Evolutionary conservation across 1,140 invertebrate genomes (phyloP).

Genomic region (Eulimnadia texana): DNA sequence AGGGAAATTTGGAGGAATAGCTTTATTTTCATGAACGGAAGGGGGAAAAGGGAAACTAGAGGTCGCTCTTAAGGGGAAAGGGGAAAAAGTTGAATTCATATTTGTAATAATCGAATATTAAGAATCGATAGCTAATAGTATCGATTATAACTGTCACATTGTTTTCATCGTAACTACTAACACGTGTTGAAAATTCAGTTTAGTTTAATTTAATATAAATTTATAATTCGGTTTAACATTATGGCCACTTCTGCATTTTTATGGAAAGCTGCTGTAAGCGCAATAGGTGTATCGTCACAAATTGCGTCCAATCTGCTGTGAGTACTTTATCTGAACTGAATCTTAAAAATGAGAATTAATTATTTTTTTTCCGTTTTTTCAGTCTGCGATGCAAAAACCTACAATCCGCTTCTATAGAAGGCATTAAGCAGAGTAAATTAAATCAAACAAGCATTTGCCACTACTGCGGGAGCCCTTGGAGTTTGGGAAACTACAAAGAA

Average conservation of each 20-base stretch:
- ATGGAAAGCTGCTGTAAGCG: conserved; percentile 8
- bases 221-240: background rate
- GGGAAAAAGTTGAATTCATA: too few species aligned
- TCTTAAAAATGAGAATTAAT: background rate
- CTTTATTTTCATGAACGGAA: too few species aligned
- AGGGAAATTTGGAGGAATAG: too few species aligned
- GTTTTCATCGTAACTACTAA: background rate
- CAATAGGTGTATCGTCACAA: background rate
- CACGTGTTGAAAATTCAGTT: background rate
- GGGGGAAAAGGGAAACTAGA: too few species aligned
- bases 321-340: background rate
- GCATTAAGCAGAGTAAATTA: background rate
- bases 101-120: too few species aligned
- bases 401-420: background rate
- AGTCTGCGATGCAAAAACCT: conserved; percentile 1
- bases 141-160: too few species aligned
- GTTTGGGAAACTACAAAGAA: conserved; percentile 1
- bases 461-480: conserved; percentile 3
- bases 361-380: background rate
- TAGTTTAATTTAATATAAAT: background rate
- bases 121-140: too few species aligned
- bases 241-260: background rate
- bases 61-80: too few species aligned
- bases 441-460: conserved; percentile 2
- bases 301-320: background rate